A percentile compares a stretch with the other conserved stretches of the same genome.
These are phyloP conservation scores for Urocynchramus pylzowi DNA, from an alignment of 2,113 vertebrate genomes.

Conservation along the genomic window DNA sequence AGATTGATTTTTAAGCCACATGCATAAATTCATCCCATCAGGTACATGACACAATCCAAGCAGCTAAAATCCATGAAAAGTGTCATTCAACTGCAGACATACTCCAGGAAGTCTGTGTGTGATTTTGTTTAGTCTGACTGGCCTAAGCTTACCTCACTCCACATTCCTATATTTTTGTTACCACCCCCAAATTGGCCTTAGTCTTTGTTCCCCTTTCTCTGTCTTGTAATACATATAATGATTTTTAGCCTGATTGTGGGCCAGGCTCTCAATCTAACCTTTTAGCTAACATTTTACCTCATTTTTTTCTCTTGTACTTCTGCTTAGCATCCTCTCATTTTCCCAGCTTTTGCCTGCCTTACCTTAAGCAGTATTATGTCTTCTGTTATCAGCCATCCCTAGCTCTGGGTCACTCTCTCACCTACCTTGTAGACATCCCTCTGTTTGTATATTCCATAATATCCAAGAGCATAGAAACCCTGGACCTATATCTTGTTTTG, in stretches of 20 bases:
- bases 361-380: not conserved
- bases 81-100: not conserved
- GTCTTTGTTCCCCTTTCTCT: not conserved
- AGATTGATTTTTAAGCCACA: not conserved
- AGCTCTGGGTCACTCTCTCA: not conserved
- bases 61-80: not conserved
- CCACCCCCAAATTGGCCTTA: not conserved
- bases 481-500: not conserved
- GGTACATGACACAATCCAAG: not conserved
- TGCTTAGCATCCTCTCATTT: not conserved
- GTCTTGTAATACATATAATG: not conserved
- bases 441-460: not conserved
- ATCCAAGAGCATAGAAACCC: rapidly evolving
- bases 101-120: not conserved
- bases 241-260: not conserved
- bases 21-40: rapidly evolving
- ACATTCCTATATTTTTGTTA: not conserved
- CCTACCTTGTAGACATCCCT: not conserved
- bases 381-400: not conserved
- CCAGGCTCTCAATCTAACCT: not conserved
- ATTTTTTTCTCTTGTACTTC: not conserved
- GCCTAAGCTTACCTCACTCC: not conserved
- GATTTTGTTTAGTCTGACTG: not conserved
- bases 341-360: not conserved
- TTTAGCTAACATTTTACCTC: not conserved